Evolutionary conservation across 2,113 vertebrate genomes (phyloP).

Genomic region (Colius striatus): DNA sequence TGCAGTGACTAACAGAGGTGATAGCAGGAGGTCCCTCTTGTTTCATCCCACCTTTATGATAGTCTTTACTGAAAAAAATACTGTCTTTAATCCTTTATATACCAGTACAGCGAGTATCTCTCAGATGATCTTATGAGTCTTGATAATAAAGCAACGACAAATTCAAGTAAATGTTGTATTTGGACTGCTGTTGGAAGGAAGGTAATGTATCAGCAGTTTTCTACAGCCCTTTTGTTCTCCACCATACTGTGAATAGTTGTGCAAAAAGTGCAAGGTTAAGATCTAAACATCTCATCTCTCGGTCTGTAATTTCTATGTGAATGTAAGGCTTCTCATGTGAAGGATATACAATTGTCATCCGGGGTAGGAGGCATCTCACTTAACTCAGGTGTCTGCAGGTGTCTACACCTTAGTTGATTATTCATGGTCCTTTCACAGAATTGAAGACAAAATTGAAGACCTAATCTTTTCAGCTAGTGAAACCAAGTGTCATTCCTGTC

Average conservation of each 20-base stretch:
- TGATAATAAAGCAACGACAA: background rate
- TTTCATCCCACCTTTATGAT: background rate
- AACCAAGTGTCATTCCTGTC: background rate
- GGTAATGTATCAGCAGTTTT: background rate
- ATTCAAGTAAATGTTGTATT: background rate
- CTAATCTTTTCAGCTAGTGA: background rate
- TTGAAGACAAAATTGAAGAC: background rate
- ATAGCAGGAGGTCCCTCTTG: background rate
- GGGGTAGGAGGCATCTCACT: background rate
- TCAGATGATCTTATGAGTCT: background rate
- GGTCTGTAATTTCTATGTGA: background rate
- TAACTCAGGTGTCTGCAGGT: background rate
- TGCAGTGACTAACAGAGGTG: background rate
- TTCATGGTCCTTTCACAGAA: fast-evolving
- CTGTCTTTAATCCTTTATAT: background rate
- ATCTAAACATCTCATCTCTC: background rate
- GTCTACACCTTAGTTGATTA: background rate
- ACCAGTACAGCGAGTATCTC: background rate
- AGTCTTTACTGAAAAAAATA: background rate
- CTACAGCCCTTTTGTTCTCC: background rate
- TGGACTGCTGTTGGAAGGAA: background rate
- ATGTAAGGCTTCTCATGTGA: background rate
- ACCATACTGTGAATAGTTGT: background rate
- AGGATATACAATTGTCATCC: background rate
- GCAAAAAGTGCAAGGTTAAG: background rate